Conservation (phyloP, 2,113 vertebrate genomes). For the Capreolus pygargus region DNA sequence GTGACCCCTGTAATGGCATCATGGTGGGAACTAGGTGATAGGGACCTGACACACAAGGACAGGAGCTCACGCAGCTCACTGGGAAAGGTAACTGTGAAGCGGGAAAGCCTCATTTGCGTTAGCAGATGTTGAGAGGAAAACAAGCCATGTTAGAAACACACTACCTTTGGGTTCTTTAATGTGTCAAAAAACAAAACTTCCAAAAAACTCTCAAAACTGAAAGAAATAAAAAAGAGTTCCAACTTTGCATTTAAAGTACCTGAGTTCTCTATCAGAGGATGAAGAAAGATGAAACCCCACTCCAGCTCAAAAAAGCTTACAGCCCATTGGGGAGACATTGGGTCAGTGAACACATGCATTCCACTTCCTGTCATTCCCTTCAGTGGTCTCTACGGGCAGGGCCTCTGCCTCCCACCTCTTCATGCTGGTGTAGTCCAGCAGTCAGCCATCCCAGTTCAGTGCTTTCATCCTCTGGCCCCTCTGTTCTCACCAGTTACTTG, state of each 20-base stretch:
- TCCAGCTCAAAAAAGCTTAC: not conserved
- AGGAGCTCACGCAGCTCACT: not conserved
- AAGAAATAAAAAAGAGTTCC: not conserved
- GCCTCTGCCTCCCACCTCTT: not conserved
- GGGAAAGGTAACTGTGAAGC: not conserved
- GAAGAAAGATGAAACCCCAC: not conserved
- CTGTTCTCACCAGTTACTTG: not conserved
- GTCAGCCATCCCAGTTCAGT: not conserved
- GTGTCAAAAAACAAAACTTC: not conserved
- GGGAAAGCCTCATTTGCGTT: not conserved
- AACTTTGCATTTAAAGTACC: not conserved
- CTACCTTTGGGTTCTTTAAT: not conserved
- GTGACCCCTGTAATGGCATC: slow-evolving; percentile 18
- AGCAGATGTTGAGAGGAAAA: not conserved
- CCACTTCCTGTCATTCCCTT: not conserved
- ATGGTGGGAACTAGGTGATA: not conserved
- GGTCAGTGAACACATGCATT: not conserved
- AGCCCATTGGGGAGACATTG: accelerated
- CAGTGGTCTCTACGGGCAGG: not conserved
- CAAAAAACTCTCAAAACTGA: not conserved
- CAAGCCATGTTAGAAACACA: not conserved
- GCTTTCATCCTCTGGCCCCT: not conserved
- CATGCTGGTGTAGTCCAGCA: accelerated
- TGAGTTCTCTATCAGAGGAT: not conserved
- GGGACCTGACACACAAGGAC: accelerated